Evolutionary conservation across 2,113 vertebrate species (phyloP).

Genomic region (Solenodon paradoxus): DNA sequence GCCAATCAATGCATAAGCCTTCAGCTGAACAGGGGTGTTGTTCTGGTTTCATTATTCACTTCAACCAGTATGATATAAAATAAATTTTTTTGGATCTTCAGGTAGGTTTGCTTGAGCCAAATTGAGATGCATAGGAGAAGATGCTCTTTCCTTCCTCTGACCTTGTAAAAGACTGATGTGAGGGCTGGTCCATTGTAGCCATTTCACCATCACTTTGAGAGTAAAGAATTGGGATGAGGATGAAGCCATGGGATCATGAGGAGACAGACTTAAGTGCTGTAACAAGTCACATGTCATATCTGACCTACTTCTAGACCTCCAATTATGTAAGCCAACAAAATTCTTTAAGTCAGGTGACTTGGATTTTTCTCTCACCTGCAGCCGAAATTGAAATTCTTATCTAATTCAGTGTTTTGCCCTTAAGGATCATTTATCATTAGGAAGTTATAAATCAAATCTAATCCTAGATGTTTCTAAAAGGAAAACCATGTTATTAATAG

Average conservation of each 20-base stretch:
- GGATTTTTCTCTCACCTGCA: not conserved
- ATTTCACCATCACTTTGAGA: not conserved
- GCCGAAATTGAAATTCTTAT: not conserved
- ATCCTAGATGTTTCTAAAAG: not conserved
- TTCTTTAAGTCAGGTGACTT: not conserved
- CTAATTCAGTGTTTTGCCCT: not conserved
- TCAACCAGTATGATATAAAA: not conserved
- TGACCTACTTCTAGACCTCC: not conserved
- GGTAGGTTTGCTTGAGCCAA: not conserved
- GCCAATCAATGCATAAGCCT: not conserved
- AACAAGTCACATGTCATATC: not conserved
- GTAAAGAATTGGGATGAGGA: not conserved
- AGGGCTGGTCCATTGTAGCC: fast-evolving
- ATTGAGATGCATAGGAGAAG: not conserved
- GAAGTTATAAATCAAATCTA: not conserved
- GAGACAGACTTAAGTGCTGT: not conserved
- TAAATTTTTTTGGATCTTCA: not conserved
- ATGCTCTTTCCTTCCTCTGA: not conserved
- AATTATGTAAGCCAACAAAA: not conserved
- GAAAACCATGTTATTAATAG: not conserved
- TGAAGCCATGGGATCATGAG: not conserved
- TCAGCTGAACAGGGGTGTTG: not conserved
- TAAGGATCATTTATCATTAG: not conserved
- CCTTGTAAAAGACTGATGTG: not conserved
- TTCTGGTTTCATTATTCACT: not conserved